Conservation (phyloP, 2,113 vertebrate species). For the Colinus virginianus region DNA sequence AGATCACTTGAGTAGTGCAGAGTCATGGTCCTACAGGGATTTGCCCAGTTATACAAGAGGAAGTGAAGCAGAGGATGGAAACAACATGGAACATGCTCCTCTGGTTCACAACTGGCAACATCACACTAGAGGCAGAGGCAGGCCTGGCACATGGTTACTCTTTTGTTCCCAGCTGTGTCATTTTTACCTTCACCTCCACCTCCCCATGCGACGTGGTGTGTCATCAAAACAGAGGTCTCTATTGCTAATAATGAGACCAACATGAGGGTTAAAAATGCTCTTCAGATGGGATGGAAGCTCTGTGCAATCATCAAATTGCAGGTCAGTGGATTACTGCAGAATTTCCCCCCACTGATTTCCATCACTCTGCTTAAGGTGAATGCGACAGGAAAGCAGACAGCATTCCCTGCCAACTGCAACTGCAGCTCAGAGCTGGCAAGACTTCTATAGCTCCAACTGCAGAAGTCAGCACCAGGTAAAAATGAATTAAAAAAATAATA, state of each 20-base stretch:
- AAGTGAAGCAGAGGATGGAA: background rate
- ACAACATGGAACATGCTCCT: background rate
- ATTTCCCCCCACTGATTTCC: background rate
- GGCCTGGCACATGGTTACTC: background rate
- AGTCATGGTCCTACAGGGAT: conserved; percentile 57
- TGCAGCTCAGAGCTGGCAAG: background rate
- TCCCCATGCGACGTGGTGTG: background rate
- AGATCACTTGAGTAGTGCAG: conserved; percentile 60
- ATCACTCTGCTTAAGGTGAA: background rate
- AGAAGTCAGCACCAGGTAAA: conserved; percentile 43
- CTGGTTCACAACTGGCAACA: background rate
- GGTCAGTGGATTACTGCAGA: background rate
- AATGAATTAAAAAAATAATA: background rate
- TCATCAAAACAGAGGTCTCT: background rate
- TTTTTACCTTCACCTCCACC: background rate
- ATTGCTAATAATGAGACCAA: background rate
- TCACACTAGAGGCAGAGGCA: background rate
- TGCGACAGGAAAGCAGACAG: background rate
- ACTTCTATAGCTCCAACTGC: background rate
- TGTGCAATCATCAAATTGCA: background rate
- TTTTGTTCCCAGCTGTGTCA: background rate
- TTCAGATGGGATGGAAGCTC: background rate
- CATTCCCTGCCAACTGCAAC: conserved; percentile 6
- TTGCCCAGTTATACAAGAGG: conserved; percentile 25
- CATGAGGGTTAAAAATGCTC: background rate